Conservation (phyloP, 2,797 vertebrate species). For the Prionace glauca region DNA sequence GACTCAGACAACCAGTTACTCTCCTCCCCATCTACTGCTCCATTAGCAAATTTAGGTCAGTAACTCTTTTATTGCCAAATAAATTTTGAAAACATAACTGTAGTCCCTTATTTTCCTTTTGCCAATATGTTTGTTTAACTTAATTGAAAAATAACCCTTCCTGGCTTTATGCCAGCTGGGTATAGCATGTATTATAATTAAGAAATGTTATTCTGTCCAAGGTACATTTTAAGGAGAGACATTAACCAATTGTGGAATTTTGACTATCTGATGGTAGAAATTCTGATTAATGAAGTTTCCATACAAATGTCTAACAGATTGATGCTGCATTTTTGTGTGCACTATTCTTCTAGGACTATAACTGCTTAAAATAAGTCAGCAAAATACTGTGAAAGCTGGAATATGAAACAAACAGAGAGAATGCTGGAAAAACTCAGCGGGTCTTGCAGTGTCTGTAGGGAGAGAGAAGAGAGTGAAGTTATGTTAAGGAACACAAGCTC, state of each 20-base stretch:
- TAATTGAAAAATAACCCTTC: background rate
- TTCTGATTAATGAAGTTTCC: background rate
- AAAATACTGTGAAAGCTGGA: too few relatives aligned
- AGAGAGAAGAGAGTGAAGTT: too few relatives aligned
- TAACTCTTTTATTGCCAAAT: background rate
- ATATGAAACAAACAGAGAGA: too few relatives aligned
- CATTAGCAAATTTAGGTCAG: conserved; percentile 32
- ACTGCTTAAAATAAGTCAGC: background rate
- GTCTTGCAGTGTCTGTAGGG: too few relatives aligned
- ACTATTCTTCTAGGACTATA: background rate
- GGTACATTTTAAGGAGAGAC: background rate
- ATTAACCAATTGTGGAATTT: background rate
- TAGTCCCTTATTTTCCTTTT: background rate
- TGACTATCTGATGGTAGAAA: background rate
- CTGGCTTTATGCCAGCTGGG: background rate
- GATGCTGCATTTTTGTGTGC: background rate
- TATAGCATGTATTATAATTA: background rate
- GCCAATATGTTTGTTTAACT: background rate
- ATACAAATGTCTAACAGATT: background rate
- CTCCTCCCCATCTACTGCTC: conserved; percentile 71
- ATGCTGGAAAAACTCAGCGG: too few relatives aligned
- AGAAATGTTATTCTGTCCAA: background rate
- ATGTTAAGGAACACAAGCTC: too few relatives aligned
- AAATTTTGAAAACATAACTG: background rate
- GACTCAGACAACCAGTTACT: conserved; percentile 71